phyloP scores from a whole-genome alignment of 1,140 invertebrate genomes.

The Rhyacophila brunnea region DNA sequence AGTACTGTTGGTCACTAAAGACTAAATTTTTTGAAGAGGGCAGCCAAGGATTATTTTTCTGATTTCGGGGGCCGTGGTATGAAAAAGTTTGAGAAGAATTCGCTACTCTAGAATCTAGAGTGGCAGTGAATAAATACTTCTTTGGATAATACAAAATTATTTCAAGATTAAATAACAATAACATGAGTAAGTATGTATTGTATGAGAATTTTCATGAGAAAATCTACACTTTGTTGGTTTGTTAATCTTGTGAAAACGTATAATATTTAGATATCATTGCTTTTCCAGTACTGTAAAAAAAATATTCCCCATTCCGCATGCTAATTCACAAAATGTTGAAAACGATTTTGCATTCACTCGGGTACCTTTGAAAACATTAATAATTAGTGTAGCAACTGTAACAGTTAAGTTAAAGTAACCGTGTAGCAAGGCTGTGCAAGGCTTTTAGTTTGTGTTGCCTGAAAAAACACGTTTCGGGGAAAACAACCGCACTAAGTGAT shows the following conservation, averaged over 20 bases:
- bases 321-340: neutral
- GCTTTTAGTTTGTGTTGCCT: constrained; percentile 4
- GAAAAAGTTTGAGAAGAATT: too few species aligned
- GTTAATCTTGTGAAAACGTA: neutral
- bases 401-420: neutral
- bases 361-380: neutral
- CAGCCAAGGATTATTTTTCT: too few species aligned
- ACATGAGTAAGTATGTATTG: too few species aligned
- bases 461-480: constrained; percentile 9
- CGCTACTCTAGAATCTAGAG: too few species aligned
- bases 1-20: too few species aligned
- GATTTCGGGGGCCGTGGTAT: too few species aligned
- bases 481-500: constrained; percentile 8
- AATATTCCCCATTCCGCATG: neutral
- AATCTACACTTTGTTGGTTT: neutral
- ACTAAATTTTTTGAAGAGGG: too few species aligned
- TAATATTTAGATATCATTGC: too few species aligned
- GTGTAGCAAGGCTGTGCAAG: constrained; percentile 1
- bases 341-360: neutral
- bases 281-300: neutral
- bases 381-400: neutral
- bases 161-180: too few species aligned
- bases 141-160: too few species aligned
- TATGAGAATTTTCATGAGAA: too few species aligned
- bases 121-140: too few species aligned